These are phyloP conservation scores for Cydia fagiglandana DNA, from an alignment of 1,140 invertebrate species.

Conservation along the genomic window DNA sequence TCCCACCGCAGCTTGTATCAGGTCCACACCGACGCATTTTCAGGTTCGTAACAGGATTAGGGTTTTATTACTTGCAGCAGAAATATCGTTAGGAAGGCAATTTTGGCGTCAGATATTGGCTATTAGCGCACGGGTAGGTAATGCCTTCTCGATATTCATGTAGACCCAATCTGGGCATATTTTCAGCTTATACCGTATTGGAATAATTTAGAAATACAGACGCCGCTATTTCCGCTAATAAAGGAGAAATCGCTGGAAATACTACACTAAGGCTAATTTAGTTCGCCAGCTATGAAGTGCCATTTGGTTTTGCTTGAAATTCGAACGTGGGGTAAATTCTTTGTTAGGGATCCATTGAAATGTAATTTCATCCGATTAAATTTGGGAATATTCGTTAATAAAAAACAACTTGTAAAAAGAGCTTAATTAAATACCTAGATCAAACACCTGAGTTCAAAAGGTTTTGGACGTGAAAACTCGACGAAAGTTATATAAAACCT, in stretches of 20 bases:
- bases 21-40: slow-evolving; percentile 55
- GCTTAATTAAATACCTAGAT: not conserved
- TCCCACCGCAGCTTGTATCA: slow-evolving; percentile 38
- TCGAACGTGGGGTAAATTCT: too few species aligned
- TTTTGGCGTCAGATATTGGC: slow-evolving; percentile 75
- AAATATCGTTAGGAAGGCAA: slow-evolving; percentile 77
- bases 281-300: not conserved
- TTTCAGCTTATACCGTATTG: slow-evolving; percentile 16
- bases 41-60: slow-evolving; percentile 68
- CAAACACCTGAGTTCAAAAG: slow-evolving; percentile 3
- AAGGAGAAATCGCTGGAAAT: not conserved
- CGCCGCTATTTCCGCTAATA: not conserved
- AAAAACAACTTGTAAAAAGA: not conserved
- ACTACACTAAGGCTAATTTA: not conserved
- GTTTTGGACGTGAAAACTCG: not conserved
- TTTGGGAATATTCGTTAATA: not conserved
- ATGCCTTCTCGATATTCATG: slow-evolving; percentile 69
- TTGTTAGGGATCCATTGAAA: not conserved
- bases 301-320: too few species aligned
- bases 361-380: not conserved
- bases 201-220: slow-evolving; percentile 30
- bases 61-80: slow-evolving; percentile 73
- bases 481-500: not conserved
- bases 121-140: slow-evolving; percentile 70
- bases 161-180: slow-evolving; percentile 34